Base-by-base conservation (phyloP, 2,797 vertebrate species). In the Erithacus rubecula region DNA sequence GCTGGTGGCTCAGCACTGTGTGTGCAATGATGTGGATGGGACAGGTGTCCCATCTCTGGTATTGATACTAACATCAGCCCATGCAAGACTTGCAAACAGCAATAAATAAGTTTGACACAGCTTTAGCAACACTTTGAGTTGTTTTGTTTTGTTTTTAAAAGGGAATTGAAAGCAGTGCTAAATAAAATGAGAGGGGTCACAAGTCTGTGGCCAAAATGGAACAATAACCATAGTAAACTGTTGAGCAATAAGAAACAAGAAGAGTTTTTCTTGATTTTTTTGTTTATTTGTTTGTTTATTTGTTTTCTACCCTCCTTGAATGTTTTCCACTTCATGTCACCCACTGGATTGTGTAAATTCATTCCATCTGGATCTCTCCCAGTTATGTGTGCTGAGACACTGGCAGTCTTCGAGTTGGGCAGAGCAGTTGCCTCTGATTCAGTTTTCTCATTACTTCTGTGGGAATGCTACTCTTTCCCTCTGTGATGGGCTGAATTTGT, bases 201-300 rank as follows among this genome's bases (percentile, higher is more conserved):
- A 97, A 93, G 71, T 89, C 87, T 95, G 93, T 93, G 95, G 94
- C 90, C 83, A 96, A 94, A 87, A 88, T 84, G 93, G 87, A 95
- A 97, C 95, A 96, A 96, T 97, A 96, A 90, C 91, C 91, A 97
- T 96, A 95, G 94, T 96, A 94, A 97, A 95, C 77, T 96, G 59
- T 97, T 97, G 91, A 89, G 96, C 91, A 97, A 97, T 87, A 82
- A 96, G 95, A 94, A 91, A 94, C 60, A 87, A 87, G 93, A 95
- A 29, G 74, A 71, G 36, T n/a, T 89, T 89, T 83, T 88, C 55
- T 94, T 75, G 7, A 58, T 53, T 88, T 81, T 90, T 49, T 93
- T 93, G 76, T 92, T 96, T 95, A 67, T 96, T 96, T 95, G 58
- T 94, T 95, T 96, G 86, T 93, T 96, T 95, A 77, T 92, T 95